Base-by-base conservation (phyloP, 2,113 vertebrate genomes). In the Megaceryle maxima region DNA sequence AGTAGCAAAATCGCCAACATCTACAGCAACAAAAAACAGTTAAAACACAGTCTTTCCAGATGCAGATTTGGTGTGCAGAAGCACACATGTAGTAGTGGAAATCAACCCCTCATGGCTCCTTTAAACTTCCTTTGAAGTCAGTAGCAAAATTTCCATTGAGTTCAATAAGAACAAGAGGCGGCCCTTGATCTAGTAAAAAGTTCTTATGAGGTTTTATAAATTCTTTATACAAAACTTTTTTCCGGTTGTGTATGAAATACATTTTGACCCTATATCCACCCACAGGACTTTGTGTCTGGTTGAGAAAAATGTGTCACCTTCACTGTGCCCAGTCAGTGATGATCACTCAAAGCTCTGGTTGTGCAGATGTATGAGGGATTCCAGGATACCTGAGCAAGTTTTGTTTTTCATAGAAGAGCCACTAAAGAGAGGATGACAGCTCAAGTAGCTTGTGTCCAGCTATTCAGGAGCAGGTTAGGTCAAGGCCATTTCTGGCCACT, bases 81-180 rank as follows among this genome's bases (percentile, higher is more conserved):
- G 80, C 88, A 76, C 94, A 96, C 66, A 76, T 80, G 91, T 80
- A 94, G 35, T 60, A 79, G 70, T 85, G 70, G 67, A 97, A 96
- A 96, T 92, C 86, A 96, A 60, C 70, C 87, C 96, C 83, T 97
- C 83, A 66, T 85, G 86, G 78, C 46, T 94, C 74, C 44, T 95
- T 96, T 97, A 77, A 94, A 92, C 87, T 96, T 87, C 37, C 87
- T 97, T 97, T 97, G 96, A 97, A 96, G 94, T 97, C 70, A 87
- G 87, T 69, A 96, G 95, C 90, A 87, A 91, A 96, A 96, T 92
- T 95, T 91, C 78, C 94, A 91, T 96, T 80, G 87, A 94, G 62
- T 95, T 97, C 92, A 94, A 67, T 94, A 87, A 91, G 90, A 96
- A 83, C 43, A 74, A 84, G 91, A 91, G 86, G 57, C 82, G 2